A percentile compares a stretch with the other conserved stretches of the same genome.
Conservation (phyloP, 2,888 invertebrate genomes). For the Fragum whitleyi region DNA sequence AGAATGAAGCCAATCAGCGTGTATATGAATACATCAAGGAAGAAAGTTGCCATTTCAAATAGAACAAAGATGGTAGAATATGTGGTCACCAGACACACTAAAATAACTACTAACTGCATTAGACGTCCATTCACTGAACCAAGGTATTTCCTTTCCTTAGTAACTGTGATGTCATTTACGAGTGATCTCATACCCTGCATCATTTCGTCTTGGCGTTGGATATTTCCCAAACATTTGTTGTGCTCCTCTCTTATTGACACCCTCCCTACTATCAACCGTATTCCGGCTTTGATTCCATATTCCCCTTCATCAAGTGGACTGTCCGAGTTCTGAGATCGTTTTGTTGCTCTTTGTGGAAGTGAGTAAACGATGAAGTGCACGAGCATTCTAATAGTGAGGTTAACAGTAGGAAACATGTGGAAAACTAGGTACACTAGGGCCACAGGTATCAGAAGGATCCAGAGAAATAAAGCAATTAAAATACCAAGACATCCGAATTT, state of each 20-base stretch:
- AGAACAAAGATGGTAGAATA: not conserved
- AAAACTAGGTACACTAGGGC: not conserved
- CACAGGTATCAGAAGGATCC: not conserved
- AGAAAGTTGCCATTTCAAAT: conserved; percentile 1
- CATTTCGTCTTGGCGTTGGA: too few species aligned
- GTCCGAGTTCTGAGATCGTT: too few species aligned
- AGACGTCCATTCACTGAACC: not conserved
- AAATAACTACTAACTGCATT: not conserved
- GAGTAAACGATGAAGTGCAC: not conserved
- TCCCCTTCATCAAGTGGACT: too few species aligned
- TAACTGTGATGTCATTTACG: not conserved
- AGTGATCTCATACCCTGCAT: too few species aligned
- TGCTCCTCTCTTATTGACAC: too few species aligned
- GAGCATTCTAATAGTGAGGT: not conserved
- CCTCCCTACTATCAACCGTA: too few species aligned
- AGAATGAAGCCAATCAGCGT: not conserved
- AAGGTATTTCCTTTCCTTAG: not conserved
- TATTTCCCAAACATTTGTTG: too few species aligned
- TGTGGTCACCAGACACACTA: not conserved
- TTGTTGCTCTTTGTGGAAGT: too few species aligned
- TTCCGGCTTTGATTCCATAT: too few species aligned
- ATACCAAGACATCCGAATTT: not conserved
- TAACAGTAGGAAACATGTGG: conserved; percentile 11
- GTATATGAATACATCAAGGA: not conserved
- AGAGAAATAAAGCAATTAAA: not conserved